phyloP scores from a whole-genome alignment of 2,797 vertebrate genomes.

The Girardinus metallicus region DNA sequence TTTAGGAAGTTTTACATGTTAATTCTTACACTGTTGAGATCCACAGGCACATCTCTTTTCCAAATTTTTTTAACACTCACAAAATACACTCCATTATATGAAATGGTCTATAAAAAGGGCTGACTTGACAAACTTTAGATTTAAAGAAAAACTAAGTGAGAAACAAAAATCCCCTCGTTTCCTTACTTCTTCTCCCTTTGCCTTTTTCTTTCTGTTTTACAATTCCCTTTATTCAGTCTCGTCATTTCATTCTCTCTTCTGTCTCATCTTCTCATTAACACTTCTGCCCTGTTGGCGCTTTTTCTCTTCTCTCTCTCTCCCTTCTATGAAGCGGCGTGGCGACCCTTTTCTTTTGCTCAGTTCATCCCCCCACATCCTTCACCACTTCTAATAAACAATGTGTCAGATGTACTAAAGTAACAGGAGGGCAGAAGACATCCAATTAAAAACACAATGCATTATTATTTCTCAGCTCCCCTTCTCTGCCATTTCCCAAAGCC shows the following conservation, averaged over 20 bases:
- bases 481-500: conserved; percentile 44
- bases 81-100: not conserved
- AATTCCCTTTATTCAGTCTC: conserved; percentile 50
- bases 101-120: not conserved
- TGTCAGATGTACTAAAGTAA: conserved; percentile 69
- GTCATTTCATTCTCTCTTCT: conserved; percentile 59
- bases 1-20: not conserved
- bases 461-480: conserved; percentile 64
- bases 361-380: conserved; percentile 27
- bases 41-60: not conserved
- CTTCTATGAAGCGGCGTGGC: conserved; percentile 36
- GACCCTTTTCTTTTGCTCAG: conserved; percentile 36
- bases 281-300: conserved; percentile 58
- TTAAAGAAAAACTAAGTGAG: conserved; percentile 20
- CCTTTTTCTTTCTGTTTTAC: conserved; percentile 22
- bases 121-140: not conserved
- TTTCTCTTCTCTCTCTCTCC: conserved; percentile 22
- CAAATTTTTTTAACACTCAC: not conserved
- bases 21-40: not conserved
- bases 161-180: conserved; percentile 44
- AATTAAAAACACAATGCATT: conserved; percentile 80
- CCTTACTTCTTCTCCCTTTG: conserved; percentile 17
- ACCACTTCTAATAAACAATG: conserved; percentile 65
- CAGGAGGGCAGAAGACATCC: conserved; percentile 65
- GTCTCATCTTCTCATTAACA: conserved; percentile 67